Percentiles rank a stretch among this genome's conserved stretches.
Evolutionary conservation across 1,140 invertebrate species (phyloP).

Genomic region (Antheraea pernyi): DNA sequence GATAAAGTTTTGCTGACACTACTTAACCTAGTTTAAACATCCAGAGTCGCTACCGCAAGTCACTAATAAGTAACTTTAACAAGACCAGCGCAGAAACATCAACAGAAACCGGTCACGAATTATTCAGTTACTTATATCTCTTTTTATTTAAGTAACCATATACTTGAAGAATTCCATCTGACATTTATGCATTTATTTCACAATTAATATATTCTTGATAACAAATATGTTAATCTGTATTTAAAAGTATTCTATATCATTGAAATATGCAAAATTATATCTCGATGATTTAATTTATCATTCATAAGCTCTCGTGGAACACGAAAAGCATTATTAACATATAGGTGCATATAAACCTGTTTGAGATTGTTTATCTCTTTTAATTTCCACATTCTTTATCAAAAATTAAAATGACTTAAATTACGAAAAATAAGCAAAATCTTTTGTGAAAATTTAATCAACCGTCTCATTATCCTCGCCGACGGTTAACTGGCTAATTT

Average conservation of each 20-base stretch:
- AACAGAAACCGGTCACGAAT: not conserved
- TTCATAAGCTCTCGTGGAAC: too few relatives aligned
- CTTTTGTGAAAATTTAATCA: conserved; percentile 21
- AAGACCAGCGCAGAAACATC: not conserved
- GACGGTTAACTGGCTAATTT: conserved; percentile 22
- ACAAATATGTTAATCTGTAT: too few relatives aligned
- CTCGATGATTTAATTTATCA: too few relatives aligned
- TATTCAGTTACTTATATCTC: not conserved
- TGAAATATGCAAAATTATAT: too few relatives aligned
- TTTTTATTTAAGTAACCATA: not conserved
- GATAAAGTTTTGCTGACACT: not conserved
- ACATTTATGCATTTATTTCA: too few relatives aligned
- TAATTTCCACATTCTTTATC: not conserved
- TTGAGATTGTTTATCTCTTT: too few relatives aligned
- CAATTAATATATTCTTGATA: too few relatives aligned
- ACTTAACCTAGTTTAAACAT: conserved; percentile 3
- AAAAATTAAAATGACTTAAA: not conserved
- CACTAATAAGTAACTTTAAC: conserved; percentile 5
- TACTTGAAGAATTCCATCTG: too few relatives aligned
- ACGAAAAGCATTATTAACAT: too few relatives aligned
- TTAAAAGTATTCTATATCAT: too few relatives aligned
- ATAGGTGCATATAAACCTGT: too few relatives aligned
- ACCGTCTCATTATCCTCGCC: conserved; percentile 22
- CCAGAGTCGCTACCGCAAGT: not conserved
- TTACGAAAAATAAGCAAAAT: not conserved